A percentile compares a stretch with the other conserved stretches of the same genome.
phyloP scores from a whole-genome alignment of 2,888 invertebrate species.

The Dryococelus australis region DNA sequence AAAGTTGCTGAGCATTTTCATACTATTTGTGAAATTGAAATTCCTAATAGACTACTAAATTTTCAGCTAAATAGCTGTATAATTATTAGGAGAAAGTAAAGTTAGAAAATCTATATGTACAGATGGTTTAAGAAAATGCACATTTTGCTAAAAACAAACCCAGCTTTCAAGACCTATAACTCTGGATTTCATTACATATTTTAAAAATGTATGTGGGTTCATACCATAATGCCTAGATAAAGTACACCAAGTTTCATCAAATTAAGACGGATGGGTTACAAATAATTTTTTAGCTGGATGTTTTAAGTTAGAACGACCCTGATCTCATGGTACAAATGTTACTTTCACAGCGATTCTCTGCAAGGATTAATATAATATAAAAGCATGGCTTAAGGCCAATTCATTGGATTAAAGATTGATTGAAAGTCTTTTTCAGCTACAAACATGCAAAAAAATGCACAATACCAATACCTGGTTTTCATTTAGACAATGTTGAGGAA shows the following conservation, averaged over 20 bases:
- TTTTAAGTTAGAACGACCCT: background rate
- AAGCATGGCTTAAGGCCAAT: too few species aligned
- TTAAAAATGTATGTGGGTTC: background rate
- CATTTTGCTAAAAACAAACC: background rate
- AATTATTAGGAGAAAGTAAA: background rate
- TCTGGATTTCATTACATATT: background rate
- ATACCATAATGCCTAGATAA: background rate
- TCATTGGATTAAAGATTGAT: too few species aligned
- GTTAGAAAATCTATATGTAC: background rate
- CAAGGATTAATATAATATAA: too few species aligned
- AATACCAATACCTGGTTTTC: too few species aligned
- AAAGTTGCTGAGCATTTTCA: background rate
- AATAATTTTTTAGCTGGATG: background rate
- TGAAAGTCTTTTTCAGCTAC: too few species aligned
- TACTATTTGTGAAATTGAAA: background rate
- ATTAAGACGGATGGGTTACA: background rate
- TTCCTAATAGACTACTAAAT: background rate
- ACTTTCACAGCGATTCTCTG: too few species aligned
- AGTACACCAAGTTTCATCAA: constrained; percentile 6
- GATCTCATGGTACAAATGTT: too few species aligned
- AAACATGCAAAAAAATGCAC: too few species aligned
- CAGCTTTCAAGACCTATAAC: background rate
- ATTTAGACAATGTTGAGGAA: too few species aligned
- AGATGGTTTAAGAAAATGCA: background rate
- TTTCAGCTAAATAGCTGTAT: background rate